Base-by-base conservation (phyloP, 2,888 invertebrate genomes). In the Zygaena filipendulae region DNA sequence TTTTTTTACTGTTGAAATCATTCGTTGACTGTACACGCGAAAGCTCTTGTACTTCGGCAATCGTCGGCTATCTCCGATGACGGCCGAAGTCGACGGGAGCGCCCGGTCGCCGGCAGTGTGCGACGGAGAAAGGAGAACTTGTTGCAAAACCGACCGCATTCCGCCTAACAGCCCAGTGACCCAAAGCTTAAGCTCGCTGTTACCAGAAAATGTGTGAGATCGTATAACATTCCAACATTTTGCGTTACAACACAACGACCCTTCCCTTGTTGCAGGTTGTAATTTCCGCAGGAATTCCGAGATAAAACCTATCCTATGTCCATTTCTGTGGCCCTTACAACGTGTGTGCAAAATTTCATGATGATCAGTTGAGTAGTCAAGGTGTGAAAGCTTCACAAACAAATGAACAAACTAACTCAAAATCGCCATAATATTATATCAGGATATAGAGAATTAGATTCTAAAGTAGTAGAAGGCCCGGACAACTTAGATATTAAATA, bases 111-210 rank as follows among this genome's bases (percentile, higher is more conserved):
- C n/a, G 27, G 5, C 22, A 16, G 7, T 4, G 16, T 6, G 48
- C 30, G 59, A 66, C 45, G 41, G 63, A 46, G 67, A 61, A 29
- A 42, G 44, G 36, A 52, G 62, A 72, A 75, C 72, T 71, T 72
- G 71, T 74, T 72, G 74, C 75, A 60, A 77, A 74, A 69, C 59
- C 55, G 63, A 49, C 64, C 60, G 58, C 77, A 75, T 77, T 75
- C 77, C 71, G 40, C 24, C 28, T 49, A 36, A 44, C 69, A 71
- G 71, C 75, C 77, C 64, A 77, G 59, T 79, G 69, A 77, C 77
- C 77, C 57, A 75, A 70, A 71, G 67, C 61, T 56, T 39, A 27
- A 32, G 31, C 25, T 21, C 30, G n/a, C n/a, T n/a, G n/a, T n/a
- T 16, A 16, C 16, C 16, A 16, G 7, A 16, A 7, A 16, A 4